phyloP scores from a whole-genome alignment of 2,888 invertebrate genomes.

The Spodoptera picta region DNA sequence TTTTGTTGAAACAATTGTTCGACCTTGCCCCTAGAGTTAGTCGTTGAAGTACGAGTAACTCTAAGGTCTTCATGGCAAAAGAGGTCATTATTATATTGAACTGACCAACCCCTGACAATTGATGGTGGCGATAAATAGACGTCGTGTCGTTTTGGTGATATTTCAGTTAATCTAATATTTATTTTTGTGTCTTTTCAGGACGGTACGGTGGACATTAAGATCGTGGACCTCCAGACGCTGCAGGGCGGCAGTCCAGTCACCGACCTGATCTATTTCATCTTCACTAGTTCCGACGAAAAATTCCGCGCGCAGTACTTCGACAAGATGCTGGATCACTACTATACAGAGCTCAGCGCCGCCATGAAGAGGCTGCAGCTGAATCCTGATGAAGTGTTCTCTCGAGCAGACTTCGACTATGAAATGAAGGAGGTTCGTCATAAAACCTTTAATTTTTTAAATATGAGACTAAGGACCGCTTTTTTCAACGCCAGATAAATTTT shows the following conservation, averaged over 20 bases:
- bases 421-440: conserved; percentile 61
- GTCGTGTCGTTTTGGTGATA: too few relatives aligned
- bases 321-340: conserved; percentile 61
- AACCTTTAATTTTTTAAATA: too few relatives aligned
- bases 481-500: too few relatives aligned
- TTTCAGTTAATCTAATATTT: too few relatives aligned
- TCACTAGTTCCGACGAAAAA: conserved; percentile 69
- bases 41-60: too few relatives aligned
- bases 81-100: too few relatives aligned
- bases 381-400: conserved; percentile 63
- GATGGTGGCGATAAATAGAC: too few relatives aligned
- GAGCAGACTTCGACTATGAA: conserved; percentile 67
- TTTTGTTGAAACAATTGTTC: too few relatives aligned
- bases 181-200: conserved; percentile 58
- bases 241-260: conserved; percentile 65
- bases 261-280: conserved; percentile 75
- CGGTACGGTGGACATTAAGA: conserved; percentile 58
- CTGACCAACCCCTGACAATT: too few relatives aligned
- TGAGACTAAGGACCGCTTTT: too few relatives aligned
- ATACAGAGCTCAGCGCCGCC: conserved; percentile 59
- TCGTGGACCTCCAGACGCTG: conserved; percentile 76
- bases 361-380: conserved; percentile 61
- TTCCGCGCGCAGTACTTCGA: conserved; percentile 66
- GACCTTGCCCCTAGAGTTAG: too few relatives aligned
- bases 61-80: too few relatives aligned